These are phyloP conservation scores for Tokudaia tokunoshimensis DNA, from an alignment of 2,797 vertebrate species.

Conservation along the genomic window DNA sequence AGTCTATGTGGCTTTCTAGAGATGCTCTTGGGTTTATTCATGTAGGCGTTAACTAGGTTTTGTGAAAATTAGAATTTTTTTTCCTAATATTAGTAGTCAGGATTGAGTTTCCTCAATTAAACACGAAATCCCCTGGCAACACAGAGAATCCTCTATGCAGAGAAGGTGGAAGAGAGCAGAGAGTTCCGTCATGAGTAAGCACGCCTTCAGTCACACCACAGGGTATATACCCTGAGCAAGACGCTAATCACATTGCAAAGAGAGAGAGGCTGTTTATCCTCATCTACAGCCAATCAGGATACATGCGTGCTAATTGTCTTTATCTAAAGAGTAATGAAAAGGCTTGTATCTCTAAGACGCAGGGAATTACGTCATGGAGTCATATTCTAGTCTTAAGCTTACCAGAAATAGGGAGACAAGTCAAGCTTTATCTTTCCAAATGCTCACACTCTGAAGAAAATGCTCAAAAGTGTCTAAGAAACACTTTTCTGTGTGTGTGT, in stretches of 20 bases:
- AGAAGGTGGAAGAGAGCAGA: constrained; percentile 33
- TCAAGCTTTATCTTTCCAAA: neutral
- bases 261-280: neutral
- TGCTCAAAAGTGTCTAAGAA: neutral
- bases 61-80: neutral
- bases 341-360: neutral
- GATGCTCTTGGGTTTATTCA: neutral
- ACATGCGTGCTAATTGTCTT: neutral
- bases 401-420: neutral
- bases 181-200: constrained; percentile 9
- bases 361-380: neutral
- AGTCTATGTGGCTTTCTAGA: constrained; percentile 13
- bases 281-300: neutral
- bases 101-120: neutral
- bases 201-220: neutral
- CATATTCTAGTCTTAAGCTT: neutral
- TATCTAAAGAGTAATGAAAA: constrained; percentile 28
- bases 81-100: neutral
- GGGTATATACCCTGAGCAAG: neutral
- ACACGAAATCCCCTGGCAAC: constrained; percentile 25
- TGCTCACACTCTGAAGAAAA: constrained; percentile 46
- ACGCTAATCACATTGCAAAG: neutral
- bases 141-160: neutral
- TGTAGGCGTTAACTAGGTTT: constrained; percentile 35
- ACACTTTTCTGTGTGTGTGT: neutral